Evolutionary conservation across 2,113 vertebrate species (phyloP).

Genomic region (Trinectes maculatus): DNA sequence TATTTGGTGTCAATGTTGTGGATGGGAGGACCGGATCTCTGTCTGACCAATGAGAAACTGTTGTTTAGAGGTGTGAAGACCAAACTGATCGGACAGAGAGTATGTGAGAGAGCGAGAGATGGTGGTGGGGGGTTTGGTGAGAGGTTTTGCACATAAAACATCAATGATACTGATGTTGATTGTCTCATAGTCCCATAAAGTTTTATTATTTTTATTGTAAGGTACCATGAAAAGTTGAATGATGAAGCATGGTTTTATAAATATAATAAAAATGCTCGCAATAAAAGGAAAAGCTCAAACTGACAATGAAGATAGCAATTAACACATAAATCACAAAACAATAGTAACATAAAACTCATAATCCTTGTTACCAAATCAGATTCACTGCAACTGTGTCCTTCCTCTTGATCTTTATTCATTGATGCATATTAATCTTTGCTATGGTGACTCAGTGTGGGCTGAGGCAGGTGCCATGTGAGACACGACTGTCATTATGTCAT

Average conservation of each 20-base stretch:
- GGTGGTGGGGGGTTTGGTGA: no score
- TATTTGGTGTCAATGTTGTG: background rate
- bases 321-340: background rate
- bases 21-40: background rate
- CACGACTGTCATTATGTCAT: slow-evolving; percentile 32
- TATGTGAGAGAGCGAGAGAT: no score
- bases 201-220: no score
- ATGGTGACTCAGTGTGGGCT: slow-evolving; percentile 5
- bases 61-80: no score
- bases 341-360: no score
- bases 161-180: no score
- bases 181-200: no score
- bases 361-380: background rate
- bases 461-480: background rate
- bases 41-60: no score
- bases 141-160: no score
- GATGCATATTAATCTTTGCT: slow-evolving; percentile 11
- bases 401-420: slow-evolving; percentile 25
- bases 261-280: background rate
- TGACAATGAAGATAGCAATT: background rate
- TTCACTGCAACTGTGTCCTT: background rate
- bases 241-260: background rate
- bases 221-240: background rate
- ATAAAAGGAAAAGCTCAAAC: background rate
- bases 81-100: no score